phyloP scores from a whole-genome alignment of 92 coral and sea anemone species.

The Pocillopora grandis region DNA sequence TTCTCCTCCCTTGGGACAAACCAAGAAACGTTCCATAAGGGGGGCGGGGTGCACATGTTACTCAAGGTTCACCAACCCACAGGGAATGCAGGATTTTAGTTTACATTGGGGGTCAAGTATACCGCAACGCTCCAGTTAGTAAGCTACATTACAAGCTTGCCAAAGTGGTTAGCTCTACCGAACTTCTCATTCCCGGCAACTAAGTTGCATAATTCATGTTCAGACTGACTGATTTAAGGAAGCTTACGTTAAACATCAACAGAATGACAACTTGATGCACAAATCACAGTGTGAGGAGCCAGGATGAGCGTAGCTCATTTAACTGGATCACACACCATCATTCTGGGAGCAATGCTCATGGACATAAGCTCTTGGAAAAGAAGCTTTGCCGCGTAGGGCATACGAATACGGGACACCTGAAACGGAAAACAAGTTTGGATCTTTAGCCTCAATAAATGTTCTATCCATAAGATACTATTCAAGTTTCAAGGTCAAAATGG shows the following conservation, averaged over 20 bases:
- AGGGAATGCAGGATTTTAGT: too few relatives aligned
- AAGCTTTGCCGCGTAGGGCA: conserved; percentile 98
- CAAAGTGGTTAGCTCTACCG: too few relatives aligned
- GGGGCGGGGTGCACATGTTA: too few relatives aligned
- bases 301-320: conserved; percentile 33
- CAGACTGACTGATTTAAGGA: neutral
- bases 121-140: too few relatives aligned
- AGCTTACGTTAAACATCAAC: neutral
- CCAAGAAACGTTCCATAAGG: too few relatives aligned
- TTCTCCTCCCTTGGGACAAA: too few relatives aligned
- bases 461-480: neutral
- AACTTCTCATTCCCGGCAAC: neutral
- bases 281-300: neutral
- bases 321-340: conserved; percentile 97
- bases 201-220: neutral
- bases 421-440: neutral
- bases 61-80: too few relatives aligned
- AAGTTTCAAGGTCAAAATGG: neutral
- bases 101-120: too few relatives aligned
- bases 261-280: neutral
- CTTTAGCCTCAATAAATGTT: neutral
- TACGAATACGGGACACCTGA: conserved; percentile 92
- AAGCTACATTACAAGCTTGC: too few relatives aligned
- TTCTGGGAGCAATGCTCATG: conserved; percentile 95
- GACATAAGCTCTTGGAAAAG: conserved; percentile 99